Base-by-base conservation (phyloP, 2,888 invertebrate genomes). In the Cheilosia urbana region DNA sequence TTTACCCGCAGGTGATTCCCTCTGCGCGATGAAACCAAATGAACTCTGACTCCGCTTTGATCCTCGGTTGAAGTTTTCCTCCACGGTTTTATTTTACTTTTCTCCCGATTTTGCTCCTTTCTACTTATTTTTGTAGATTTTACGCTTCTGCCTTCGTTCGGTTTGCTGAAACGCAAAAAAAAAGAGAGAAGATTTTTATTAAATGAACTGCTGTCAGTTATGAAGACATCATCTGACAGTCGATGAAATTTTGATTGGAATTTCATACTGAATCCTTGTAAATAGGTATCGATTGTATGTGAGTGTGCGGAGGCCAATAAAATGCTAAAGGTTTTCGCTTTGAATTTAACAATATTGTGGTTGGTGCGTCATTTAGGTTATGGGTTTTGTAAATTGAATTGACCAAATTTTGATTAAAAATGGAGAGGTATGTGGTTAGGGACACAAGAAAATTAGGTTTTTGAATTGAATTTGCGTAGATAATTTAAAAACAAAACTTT, bases 11-110 rank as follows among this genome's bases (percentile, higher is more conserved):
- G 80, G 85, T 85, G 65, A 81, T 60, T 76, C 34, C 34, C 34
- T 37, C 51, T 2, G 51, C 17, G 37, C 40, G 51, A 73, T 69
- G 68, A 68, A 78, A 66, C 68, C 76, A 66, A 81, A 85, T 72
- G 76, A 85, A 81, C 85, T 81, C 63, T 85, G 72, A 85, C 81
- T 71, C 45, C 55, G 72, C 68, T 72, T 72, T 85, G 75, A 80
- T 76, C 66, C 75, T 71, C 19, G 66, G 55, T 45, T 49, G 51
- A 73, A 75, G 47, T 68, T 27, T 45, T 65, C n/a, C 47, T 24
- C 17, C 27, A 21, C 62, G 37, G 34, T 40, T 42, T 57, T 69
- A 62, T 24, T 17, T 30, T 58, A 17, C 45, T 42, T 4, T 45
- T 17, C 21, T 34, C 37, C 27, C 34, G 15, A 40, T 19, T 63